Evolutionary conservation across 2,113 vertebrate species (phyloP).

Genomic region (Alexandromys fortis): DNA sequence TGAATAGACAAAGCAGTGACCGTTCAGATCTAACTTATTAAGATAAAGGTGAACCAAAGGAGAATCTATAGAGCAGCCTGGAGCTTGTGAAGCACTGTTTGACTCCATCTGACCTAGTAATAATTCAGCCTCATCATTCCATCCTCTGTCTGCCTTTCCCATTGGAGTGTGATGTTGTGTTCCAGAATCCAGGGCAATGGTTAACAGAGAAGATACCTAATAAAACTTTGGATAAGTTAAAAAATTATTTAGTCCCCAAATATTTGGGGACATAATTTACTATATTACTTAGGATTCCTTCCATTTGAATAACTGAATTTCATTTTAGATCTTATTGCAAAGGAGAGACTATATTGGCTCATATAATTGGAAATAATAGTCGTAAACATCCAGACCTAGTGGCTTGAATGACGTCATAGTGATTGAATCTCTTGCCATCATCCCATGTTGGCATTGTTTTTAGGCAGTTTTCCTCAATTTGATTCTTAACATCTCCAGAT

Average conservation of each 20-base stretch:
- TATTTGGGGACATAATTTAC: neutral
- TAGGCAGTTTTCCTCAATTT: neutral
- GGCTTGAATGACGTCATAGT: neutral
- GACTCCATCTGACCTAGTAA: neutral
- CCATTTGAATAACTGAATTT: constrained; percentile 20
- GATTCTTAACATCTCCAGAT: neutral
- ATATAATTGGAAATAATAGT: constrained; percentile 25
- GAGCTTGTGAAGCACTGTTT: neutral
- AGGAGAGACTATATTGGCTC: constrained; percentile 10
- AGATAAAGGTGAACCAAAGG: neutral
- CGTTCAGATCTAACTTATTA: neutral
- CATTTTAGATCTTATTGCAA: constrained; percentile 18
- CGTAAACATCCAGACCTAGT: neutral
- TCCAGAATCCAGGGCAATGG: neutral
- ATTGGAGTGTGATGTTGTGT: neutral
- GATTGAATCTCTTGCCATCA: neutral
- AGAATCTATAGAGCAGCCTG: neutral
- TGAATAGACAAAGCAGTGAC: neutral
- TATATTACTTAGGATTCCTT: constrained; percentile 10
- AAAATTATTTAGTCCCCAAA: neutral
- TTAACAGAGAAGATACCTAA: neutral
- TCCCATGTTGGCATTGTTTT: neutral
- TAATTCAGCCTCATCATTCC: neutral
- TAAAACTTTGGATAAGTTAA: constrained; percentile 24
- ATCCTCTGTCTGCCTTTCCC: neutral